Percentiles rank a stretch among this genome's conserved stretches.
Evolutionary conservation across 2,797 vertebrate species (phyloP).

Genomic region (Loris lydekkerianus): DNA sequence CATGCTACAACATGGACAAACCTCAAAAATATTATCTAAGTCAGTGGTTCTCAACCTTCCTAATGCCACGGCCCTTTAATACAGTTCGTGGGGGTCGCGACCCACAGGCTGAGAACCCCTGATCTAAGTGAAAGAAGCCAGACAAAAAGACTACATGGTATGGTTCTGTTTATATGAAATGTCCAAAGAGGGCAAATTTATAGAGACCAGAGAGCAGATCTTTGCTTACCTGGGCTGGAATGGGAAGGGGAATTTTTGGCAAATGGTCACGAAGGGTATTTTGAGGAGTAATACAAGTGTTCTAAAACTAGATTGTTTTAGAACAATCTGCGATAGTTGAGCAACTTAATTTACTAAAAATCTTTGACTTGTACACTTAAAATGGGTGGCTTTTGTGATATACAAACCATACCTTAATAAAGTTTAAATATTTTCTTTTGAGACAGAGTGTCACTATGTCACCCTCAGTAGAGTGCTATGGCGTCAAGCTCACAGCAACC

Average conservation of each 20-base stretch:
- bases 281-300: rapidly evolving
- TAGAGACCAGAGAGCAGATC: not conserved
- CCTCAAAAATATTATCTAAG: not conserved
- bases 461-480: too few species aligned
- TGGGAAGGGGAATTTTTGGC: not conserved
- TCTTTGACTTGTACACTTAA: not conserved
- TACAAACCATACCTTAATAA: not conserved
- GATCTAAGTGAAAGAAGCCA: not conserved
- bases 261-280: not conserved
- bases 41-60: too few species aligned
- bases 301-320: not conserved
- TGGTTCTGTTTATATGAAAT: not conserved
- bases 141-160: not conserved
- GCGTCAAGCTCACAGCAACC: too few species aligned
- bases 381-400: not conserved
- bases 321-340: not conserved
- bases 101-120: too few species aligned
- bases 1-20: not conserved
- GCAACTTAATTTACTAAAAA: not conserved
- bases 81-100: too few species aligned
- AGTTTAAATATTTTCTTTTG: not conserved
- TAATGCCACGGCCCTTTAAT: too few species aligned
- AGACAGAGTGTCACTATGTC: too few species aligned
- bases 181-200: not conserved
- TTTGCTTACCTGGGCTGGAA: not conserved